Conservation (phyloP, 1,140 invertebrate genomes). For the Harlomillsia oculata region DNA sequence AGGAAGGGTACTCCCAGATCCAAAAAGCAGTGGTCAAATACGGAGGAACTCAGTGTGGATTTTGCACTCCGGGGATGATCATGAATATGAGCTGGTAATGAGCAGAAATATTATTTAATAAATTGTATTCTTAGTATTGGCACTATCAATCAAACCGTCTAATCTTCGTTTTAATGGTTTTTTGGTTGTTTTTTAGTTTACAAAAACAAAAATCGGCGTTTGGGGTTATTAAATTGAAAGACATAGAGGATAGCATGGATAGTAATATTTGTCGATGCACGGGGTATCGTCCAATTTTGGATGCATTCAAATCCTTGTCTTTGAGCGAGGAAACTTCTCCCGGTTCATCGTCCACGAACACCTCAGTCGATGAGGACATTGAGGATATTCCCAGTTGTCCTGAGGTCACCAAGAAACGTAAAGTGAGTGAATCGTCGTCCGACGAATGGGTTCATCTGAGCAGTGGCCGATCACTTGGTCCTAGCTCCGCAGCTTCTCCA, state of each 20-base stretch:
- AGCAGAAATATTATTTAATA: too few species aligned
- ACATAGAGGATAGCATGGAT: constrained; percentile 65
- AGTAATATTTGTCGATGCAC: constrained; percentile 80
- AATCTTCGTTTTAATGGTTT: neutral
- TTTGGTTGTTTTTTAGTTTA: neutral
- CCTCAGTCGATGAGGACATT: constrained; percentile 36
- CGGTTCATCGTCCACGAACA: constrained; percentile 59
- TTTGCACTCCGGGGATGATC: constrained; percentile 70
- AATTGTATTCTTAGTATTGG: neutral
- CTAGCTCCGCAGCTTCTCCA: neutral
- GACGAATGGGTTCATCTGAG: neutral
- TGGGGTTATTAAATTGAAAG: constrained; percentile 44
- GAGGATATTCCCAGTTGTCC: constrained; percentile 51
- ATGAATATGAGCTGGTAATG: constrained; percentile 51
- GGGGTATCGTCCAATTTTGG: constrained; percentile 70
- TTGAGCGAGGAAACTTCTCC: constrained; percentile 45
- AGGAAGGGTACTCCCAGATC: constrained; percentile 39
- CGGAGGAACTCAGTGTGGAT: constrained; percentile 71
- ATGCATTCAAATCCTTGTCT: constrained; percentile 46
- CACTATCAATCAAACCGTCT: neutral
- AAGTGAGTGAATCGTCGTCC: constrained; percentile 44
- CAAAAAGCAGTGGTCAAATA: constrained; percentile 57
- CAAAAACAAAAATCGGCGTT: neutral
- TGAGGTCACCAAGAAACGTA: constrained; percentile 57
- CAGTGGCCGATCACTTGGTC: neutral